Base-by-base conservation (phyloP, 2,113 vertebrate species). In the Rhinogobius similis region DNA sequence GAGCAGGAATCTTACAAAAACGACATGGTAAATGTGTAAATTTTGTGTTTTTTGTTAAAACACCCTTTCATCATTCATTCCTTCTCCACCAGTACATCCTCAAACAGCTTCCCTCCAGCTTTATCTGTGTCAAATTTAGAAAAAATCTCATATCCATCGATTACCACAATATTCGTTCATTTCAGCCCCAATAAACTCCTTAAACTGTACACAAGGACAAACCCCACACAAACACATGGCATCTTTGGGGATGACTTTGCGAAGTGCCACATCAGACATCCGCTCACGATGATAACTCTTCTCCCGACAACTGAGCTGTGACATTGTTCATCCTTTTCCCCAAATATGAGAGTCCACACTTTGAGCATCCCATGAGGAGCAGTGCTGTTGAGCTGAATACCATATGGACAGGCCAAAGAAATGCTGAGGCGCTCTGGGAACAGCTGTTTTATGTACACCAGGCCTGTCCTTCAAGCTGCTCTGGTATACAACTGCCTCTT, bases 191-290 rank as follows among this genome's bases (percentile, higher is more conserved):
- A 70, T 81, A 70, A 81, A 87, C 86, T 86, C 78, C 72, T 79
- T 76, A 62, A 73, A 83, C 86, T 78, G 74, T 80, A 73, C 55
- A 77, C 78, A 86, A 88, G 86, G 85, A 58, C 86, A 83, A 76
- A 78, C 12, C 61, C 63, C 70, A 69, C 55, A 78, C 24, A 58
- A 68, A 79, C 72, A 70, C 52, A 62, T 70, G 66, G 78, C 43
- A 59, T 75, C 78, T 84, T 73, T 67, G 52, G 64, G 70, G 77
- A 77, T 81, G 81, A 90, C 85, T 88, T 89, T 87, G 72, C 61
- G 72, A 83, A 88, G 82, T 85, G 76, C 53, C 72, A 53, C 50
- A 82, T 89, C 66, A 77, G 78, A 76, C 82, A 50, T 87, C 58
- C 70, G 64, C 70, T 82, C 50, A 61, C 62, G 61, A 61, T 65